Evolutionary conservation across 1,140 invertebrate species (phyloP).

Genomic region (Heliconius congener): DNA sequence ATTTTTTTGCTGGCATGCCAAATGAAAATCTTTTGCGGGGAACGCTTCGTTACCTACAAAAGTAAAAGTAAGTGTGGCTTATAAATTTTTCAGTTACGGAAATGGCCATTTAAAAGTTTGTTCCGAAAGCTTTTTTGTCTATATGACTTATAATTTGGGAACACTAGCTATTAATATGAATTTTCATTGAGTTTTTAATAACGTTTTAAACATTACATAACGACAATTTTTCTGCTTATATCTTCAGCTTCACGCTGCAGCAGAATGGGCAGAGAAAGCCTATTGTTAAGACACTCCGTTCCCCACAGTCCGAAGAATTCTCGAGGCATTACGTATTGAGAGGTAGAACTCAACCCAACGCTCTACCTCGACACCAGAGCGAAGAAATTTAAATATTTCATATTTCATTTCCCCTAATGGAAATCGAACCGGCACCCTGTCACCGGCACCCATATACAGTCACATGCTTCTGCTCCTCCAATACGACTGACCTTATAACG

Average conservation of each 20-base stretch:
- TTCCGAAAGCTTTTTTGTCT: neutral
- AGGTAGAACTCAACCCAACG: no score
- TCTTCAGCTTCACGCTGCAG: no score
- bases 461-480: no score
- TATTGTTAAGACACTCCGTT: no score
- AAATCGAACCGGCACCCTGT: no score
- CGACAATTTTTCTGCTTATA: neutral
- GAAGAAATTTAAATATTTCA: no score
- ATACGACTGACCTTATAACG: neutral
- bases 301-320: no score
- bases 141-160: slow-evolving; percentile 19
- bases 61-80: slow-evolving; percentile 27
- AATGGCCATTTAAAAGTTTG: slow-evolving; percentile 11
- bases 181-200: neutral
- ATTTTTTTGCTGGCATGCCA: slow-evolving; percentile 32
- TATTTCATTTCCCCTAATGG: no score
- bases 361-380: no score
- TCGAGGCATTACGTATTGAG: no score
- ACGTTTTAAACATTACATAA: neutral
- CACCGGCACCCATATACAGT: no score
- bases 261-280: no score
- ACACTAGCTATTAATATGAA: neutral
- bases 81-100: slow-evolving; percentile 22
- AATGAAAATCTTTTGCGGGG: slow-evolving; percentile 20
- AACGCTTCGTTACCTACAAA: slow-evolving; percentile 26